These are phyloP conservation scores for Ferdinandea cuprea DNA, from an alignment of 2,888 invertebrate species.

Conservation along the genomic window DNA sequence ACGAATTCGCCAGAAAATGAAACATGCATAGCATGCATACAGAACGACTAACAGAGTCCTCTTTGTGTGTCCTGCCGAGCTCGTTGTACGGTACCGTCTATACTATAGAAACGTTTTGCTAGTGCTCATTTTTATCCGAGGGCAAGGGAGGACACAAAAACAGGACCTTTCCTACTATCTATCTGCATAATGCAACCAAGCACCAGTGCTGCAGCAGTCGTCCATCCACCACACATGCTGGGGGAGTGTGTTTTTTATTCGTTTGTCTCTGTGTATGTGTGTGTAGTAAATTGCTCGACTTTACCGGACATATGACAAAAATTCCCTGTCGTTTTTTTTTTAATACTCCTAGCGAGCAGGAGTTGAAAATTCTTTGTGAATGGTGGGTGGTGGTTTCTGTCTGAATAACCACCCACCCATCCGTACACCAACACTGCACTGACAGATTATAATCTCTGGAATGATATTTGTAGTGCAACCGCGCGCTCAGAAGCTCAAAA, in stretches of 20 bases:
- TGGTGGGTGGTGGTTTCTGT: constrained; percentile 6
- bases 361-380: constrained; percentile 29
- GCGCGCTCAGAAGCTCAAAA: constrained; percentile 30
- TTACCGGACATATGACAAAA: constrained; percentile 70
- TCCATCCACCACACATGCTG: constrained; percentile 12
- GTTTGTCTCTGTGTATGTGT: constrained; percentile 2
- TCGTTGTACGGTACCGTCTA: constrained; percentile 41
- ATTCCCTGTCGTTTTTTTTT: constrained; percentile 13
- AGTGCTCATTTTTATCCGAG: constrained; percentile 65
- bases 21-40: constrained; percentile 53
- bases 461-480: constrained; percentile 67
- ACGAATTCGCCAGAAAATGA: constrained; percentile 66
- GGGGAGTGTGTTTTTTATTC: neutral
- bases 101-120: constrained; percentile 42
- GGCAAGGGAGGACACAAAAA: constrained; percentile 66
- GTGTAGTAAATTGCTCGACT: constrained; percentile 71
- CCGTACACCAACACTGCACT: constrained; percentile 32
- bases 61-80: constrained; percentile 27
- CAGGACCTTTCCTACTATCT: constrained; percentile 52
- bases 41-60: constrained; percentile 12
- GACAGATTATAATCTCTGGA: constrained; percentile 71
- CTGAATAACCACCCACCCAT: constrained; percentile 14
- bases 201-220: neutral
- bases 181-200: constrained; percentile 66
- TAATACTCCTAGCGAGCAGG: neutral